Evolutionary conservation across 1,140 invertebrate species (phyloP).

Genomic region (Liolophura sinensis): DNA sequence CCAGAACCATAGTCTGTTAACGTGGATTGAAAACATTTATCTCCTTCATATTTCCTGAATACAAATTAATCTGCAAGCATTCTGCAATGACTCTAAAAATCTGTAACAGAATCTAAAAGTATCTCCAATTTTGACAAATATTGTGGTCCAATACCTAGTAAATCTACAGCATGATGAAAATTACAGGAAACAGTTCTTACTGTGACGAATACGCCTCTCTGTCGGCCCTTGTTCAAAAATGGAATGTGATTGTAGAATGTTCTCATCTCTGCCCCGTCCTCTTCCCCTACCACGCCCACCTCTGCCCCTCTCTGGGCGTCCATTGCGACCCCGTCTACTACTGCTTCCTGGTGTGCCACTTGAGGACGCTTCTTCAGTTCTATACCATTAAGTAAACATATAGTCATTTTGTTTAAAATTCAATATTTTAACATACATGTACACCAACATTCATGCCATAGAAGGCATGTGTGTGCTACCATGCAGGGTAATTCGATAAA

Average conservation of each 20-base stretch:
- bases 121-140: background rate
- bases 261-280: conserved; percentile 33
- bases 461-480: no score
- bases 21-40: no score
- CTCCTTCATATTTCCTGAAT: no score
- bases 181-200: conserved; percentile 2
- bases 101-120: background rate
- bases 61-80: no score
- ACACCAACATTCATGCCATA: no score
- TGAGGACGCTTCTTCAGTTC: background rate
- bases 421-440: no score
- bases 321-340: conserved; percentile 2
- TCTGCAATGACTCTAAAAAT: no score
- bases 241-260: conserved; percentile 45
- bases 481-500: no score
- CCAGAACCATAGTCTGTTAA: no score
- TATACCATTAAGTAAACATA: conserved; percentile 1
- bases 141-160: background rate
- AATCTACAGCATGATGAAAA: background rate
- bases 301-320: conserved; percentile 11
- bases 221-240: conserved; percentile 49
- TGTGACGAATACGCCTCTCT: conserved; percentile 11
- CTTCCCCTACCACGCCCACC: conserved; percentile 33
- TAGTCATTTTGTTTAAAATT: no score
- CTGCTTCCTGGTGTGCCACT: background rate